Conservation (phyloP, 2,797 vertebrate genomes). For the Lutjanus campechanus region DNA sequence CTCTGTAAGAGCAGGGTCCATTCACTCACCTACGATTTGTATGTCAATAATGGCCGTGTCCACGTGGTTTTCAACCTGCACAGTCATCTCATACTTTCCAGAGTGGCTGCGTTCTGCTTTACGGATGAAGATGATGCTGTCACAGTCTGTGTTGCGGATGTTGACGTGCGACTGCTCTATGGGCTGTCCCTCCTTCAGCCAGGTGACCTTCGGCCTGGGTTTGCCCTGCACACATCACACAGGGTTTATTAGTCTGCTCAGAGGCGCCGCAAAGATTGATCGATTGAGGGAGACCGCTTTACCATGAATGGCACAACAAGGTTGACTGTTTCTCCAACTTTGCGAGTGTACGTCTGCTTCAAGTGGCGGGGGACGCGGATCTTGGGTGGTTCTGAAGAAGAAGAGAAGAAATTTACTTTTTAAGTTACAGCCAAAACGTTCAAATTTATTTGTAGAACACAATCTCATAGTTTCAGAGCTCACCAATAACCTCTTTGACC, state of each 20-base stretch:
- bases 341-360: constrained; percentile 95
- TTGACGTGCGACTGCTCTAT: constrained; percentile 92
- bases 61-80: constrained; percentile 93
- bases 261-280: background rate
- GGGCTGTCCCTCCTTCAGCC: constrained; percentile 91
- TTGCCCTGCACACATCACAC: constrained; percentile 87
- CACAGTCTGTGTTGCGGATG: constrained; percentile 96
- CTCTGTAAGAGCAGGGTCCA: background rate
- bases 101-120: constrained; percentile 96
- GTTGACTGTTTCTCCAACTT: constrained; percentile 96
- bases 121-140: constrained; percentile 98
- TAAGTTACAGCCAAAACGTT: background rate
- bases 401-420: background rate
- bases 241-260: constrained; percentile 3
- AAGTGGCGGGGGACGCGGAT: constrained; percentile 96
- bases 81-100: constrained; percentile 94
- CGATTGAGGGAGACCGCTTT: constrained; percentile 45
- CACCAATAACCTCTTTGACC: constrained; percentile 97
- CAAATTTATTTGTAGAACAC: background rate
- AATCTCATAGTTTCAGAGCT: constrained; percentile 59
- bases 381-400: constrained; percentile 92
- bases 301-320: constrained; percentile 97
- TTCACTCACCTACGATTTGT: constrained; percentile 93
- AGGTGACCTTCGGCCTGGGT: constrained; percentile 94
- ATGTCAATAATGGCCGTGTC: constrained; percentile 94